Base-by-base conservation (phyloP, 2,888 invertebrate species). In the Ormia ochracea region DNA sequence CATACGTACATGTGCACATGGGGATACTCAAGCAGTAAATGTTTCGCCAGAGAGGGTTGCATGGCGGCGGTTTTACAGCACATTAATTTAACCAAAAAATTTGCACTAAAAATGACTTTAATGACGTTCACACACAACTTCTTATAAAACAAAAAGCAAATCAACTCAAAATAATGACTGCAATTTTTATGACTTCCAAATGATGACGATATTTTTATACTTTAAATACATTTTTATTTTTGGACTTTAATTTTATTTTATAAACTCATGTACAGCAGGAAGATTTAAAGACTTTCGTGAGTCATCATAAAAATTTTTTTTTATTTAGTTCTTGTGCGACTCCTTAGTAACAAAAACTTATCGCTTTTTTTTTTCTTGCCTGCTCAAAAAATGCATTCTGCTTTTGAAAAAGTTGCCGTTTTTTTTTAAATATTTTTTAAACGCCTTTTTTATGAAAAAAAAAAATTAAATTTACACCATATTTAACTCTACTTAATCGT, bases 181-280 rank as follows among this genome's bases (percentile, higher is more conserved):
- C 80, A 80, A 76, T 76, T 80, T 80, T 80, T 80, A 80, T 80
- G 72, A 76, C 80, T 76, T 63, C 58, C 56, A 80, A 80, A 80
- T 76, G 72, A 76, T 61, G 73, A 78, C 66, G 66, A 58, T 77
- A 70, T 70, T 36, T 76, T 65, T 61, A 56, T 63, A 63, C 41
- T 75, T 75, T 58, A 58, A 58, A 52, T 61, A 61, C 41, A 45
- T 45, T 7, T 26, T 59, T 63, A 17, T 33, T 63, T 48, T 48
- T 63, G 23, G 48, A 63, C 43, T 63, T 61, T 48, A 69, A 58
- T 58, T 58, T 72, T 52, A 19, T 38, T 61, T 52, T 61, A 41
- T 33, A 50, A 70, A 70, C n/a, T 70, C 48, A 38, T 77, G 48
- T n/a, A 33, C 14, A 66, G 28, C 59, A 23, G 56, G 45, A 54